Percentiles rank a stretch among this genome's conserved stretches.
Evolutionary conservation across 1,140 invertebrate species (phyloP).

Genomic region (Eumeta japonica): DNA sequence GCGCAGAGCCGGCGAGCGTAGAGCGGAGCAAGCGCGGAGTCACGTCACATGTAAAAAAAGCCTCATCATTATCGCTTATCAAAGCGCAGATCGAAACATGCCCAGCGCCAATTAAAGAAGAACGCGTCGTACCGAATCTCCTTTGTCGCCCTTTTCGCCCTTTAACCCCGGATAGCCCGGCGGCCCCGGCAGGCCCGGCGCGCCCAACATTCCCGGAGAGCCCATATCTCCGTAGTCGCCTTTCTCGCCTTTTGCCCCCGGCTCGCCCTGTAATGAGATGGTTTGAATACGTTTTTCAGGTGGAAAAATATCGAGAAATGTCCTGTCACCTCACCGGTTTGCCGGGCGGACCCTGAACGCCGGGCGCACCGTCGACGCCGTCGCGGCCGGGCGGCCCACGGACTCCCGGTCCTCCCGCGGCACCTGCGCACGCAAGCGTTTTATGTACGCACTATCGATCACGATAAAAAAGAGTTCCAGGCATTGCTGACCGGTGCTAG

Average conservation of each 20-base stretch:
- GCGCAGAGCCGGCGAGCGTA: slow-evolving; percentile 13
- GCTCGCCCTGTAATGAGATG: slow-evolving; percentile 65
- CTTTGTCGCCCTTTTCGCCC: slow-evolving; percentile 89
- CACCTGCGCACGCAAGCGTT: too few species aligned
- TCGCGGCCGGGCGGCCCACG: slow-evolving; percentile 76
- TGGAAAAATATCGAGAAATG: slow-evolving; percentile 4
- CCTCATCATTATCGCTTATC: not conserved
- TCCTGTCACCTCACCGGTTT: slow-evolving; percentile 65
- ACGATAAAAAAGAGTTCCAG: too few species aligned
- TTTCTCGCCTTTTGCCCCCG: slow-evolving; percentile 84
- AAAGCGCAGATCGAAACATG: not conserved
- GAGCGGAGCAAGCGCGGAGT: slow-evolving; percentile 2
- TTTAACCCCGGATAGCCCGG: slow-evolving; percentile 86
- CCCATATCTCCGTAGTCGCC: slow-evolving; percentile 90
- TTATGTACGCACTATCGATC: too few species aligned
- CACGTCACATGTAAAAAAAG: not conserved
- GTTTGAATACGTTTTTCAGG: not conserved
- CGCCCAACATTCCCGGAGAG: slow-evolving; percentile 81
- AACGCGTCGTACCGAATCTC: slow-evolving; percentile 78
- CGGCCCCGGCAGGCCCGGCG: slow-evolving; percentile 66
- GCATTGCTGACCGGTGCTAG: not conserved
- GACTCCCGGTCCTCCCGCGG: slow-evolving; percentile 59
- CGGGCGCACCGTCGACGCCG: slow-evolving; percentile 79
- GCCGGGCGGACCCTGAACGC: slow-evolving; percentile 82
- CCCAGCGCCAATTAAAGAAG: slow-evolving; percentile 10